Evolutionary conservation across 2,113 vertebrate genomes (phyloP), one percentile per base, ranked within the genome.

Genomic region (Lates calcarifer): DNA sequence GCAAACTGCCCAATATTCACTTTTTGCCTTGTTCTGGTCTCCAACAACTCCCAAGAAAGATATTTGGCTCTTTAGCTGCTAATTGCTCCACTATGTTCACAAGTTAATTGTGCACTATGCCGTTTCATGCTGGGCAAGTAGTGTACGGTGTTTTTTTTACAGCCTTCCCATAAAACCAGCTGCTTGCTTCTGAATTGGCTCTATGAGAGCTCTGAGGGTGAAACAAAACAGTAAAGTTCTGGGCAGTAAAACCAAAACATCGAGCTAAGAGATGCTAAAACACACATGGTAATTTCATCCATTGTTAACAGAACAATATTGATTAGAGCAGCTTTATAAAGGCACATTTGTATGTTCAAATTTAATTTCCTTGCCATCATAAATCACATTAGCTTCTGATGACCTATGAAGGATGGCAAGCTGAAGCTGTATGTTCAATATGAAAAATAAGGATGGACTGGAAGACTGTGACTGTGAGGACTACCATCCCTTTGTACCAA

Each of bases 391-490:
- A 5, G 4, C 17, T n/a, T n/a, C n/a, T n/a, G n/a, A n/a, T n/a
- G n/a, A n/a, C n/a, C n/a, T n/a, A n/a, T n/a, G 22, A 10, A 22
- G 22, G 14, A 55, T 39, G 49, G 15, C 14, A 68, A 51, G 24
- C n/a, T 81, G 22, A 75, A 72, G 37, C 74, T 82, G 69, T 4
- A 0, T 0, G 55, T 61, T 8, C 33, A 51, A 28, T 18, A 72
- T 61, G 20, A 72, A 39, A 75, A 41, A 39, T 1, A 51, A 9
- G 13, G 4, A 15, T 31, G 18, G 28, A 75, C 12, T 31, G 18
- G 28, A 75, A n/a, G 43, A 60, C 66, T 67, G n/a, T 71, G 1
- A 70, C 79, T 58, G 35, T 13, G 0, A 79, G 73, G 72, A 45
- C 33, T 17, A 13, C 60, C 7, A 14, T 18, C 49, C n/a, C 9